phyloP scores from a whole-genome alignment of 1,140 invertebrate species.

The Protaetia brevitarsis region DNA sequence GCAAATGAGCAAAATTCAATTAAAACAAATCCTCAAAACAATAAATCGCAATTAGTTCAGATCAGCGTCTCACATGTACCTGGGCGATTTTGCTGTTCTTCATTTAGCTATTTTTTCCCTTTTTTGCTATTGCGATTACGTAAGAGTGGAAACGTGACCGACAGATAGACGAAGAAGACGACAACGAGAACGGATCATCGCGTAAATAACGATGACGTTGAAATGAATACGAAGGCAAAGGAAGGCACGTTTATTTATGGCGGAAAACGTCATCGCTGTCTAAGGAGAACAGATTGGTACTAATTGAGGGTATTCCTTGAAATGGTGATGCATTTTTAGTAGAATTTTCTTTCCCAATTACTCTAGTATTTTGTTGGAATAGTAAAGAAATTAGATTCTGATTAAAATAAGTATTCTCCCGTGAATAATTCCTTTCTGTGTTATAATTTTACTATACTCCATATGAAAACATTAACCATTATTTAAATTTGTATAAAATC shows the following conservation, averaged over 20 bases:
- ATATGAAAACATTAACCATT: no score
- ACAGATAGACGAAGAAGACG: conserved; percentile 10
- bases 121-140: conserved; percentile 24
- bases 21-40: conserved; percentile 29
- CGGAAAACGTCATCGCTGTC: neutral
- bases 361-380: no score
- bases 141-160: conserved; percentile 28
- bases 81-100: conserved; percentile 4
- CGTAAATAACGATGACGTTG: conserved; percentile 19
- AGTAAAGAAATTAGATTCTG: no score
- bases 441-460: no score
- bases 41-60: conserved; percentile 33
- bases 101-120: neutral
- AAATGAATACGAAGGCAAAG: conserved; percentile 14
- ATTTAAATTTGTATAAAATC: no score
- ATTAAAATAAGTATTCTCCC: no score
- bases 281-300: conserved; percentile 8
- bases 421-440: no score
- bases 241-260: neutral
- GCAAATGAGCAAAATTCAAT: conserved; percentile 32
- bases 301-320: neutral
- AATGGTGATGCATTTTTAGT: neutral
- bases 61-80: conserved; percentile 18
- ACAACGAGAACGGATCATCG: neutral
- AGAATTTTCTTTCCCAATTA: neutral